Percentiles rank a stretch among this genome's conserved stretches.
phyloP scores from a whole-genome alignment of 2,113 vertebrate species.

The Chaetura pelagica region DNA sequence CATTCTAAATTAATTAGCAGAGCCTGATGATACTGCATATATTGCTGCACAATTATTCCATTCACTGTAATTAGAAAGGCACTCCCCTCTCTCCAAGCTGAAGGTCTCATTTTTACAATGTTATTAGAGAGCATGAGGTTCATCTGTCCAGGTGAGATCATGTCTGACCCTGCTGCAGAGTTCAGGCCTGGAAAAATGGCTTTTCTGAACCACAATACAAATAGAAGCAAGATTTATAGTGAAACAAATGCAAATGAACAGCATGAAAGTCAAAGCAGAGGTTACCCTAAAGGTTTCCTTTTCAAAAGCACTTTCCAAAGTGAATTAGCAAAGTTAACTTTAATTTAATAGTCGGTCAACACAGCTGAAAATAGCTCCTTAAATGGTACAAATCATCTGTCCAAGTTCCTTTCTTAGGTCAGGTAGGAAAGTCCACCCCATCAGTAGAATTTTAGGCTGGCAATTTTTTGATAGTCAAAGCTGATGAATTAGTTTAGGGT shows the following conservation, averaged over 20 bases:
- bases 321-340: conserved; percentile 13
- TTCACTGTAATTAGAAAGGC: background rate
- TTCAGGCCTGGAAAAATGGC: conserved; percentile 25
- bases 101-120: background rate
- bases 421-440: background rate
- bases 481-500: background rate
- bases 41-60: background rate
- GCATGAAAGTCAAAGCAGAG: background rate
- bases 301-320: background rate
- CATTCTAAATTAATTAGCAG: background rate
- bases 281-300: conserved; percentile 3
- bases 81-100: background rate
- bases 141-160: background rate
- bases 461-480: background rate
- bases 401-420: background rate
- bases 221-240: background rate
- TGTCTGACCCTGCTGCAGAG: conserved; percentile 4
- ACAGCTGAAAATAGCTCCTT: conserved; percentile 2
- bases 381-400: background rate
- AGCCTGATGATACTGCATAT: background rate
- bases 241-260: background rate
- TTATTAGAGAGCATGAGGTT: background rate
- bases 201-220: background rate
- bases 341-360: background rate
- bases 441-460: background rate